A percentile compares a stretch with the other conserved stretches of the same genome.
Conservation (phyloP, 2,113 vertebrate genomes). For the rat (Rattus norvegicus) region DNA sequence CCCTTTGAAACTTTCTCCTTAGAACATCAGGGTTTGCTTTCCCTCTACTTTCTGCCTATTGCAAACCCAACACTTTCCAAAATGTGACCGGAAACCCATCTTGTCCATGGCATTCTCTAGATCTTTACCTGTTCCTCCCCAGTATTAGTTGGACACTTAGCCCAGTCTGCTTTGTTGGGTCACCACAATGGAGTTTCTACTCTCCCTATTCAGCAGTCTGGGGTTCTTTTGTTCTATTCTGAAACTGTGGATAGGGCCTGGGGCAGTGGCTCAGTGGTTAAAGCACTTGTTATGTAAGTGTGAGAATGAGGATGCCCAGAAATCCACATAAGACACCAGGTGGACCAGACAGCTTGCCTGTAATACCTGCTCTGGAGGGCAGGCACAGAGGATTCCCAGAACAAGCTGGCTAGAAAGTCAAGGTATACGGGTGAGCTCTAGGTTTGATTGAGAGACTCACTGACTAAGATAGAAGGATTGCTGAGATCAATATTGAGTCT, state of each 20-base stretch:
- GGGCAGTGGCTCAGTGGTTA: not conserved
- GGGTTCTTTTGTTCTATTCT: not conserved
- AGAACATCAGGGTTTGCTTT: not conserved
- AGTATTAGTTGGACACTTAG: not conserved
- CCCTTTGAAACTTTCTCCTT: not conserved
- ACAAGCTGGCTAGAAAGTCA: not conserved
- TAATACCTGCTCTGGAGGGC: not conserved
- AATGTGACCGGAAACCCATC: not conserved
- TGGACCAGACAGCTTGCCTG: not conserved
- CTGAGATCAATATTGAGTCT: not conserved
- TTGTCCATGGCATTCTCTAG: not conserved
- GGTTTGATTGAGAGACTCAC: not conserved
- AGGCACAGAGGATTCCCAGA: not conserved
- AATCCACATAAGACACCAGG: not conserved
- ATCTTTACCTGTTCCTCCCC: not conserved
- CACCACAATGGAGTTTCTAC: not conserved
- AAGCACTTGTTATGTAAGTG: no score
- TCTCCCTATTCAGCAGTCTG: not conserved
- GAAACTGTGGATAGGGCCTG: not conserved
- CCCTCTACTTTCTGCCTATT: not conserved
- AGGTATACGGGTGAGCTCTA: not conserved
- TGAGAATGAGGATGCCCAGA: not conserved
- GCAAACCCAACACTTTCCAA: not conserved
- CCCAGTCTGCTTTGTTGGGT: not conserved
- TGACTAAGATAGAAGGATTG: not conserved